These are phyloP conservation scores for Rousettus leschenaultii DNA, from an alignment of 2,113 vertebrate genomes.

Conservation along the genomic window DNA sequence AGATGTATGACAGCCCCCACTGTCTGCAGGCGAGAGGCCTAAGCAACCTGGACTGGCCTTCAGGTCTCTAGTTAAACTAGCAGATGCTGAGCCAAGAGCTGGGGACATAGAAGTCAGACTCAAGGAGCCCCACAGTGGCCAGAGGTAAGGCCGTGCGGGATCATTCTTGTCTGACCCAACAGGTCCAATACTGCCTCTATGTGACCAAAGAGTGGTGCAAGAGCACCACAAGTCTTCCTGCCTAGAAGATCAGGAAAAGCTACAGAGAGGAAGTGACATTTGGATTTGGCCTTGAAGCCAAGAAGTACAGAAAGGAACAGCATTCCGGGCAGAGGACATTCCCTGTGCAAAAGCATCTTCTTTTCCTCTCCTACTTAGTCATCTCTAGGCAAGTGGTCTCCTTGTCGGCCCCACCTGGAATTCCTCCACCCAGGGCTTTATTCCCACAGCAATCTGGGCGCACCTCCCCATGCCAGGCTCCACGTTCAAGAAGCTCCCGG, in stretches of 20 bases:
- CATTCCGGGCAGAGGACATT: not conserved
- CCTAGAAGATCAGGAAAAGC: not conserved
- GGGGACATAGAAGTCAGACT: not conserved
- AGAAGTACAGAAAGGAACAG: not conserved
- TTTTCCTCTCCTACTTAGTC: not conserved
- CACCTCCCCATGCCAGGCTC: not conserved
- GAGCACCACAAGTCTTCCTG: not conserved
- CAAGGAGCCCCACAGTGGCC: not conserved
- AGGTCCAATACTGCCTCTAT: not conserved
- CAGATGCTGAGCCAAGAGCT: not conserved
- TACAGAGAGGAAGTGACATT: not conserved
- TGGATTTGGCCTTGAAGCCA: not conserved
- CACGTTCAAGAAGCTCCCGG: not conserved
- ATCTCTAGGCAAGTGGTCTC: not conserved
- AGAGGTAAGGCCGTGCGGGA: not conserved
- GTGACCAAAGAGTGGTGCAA: not conserved
- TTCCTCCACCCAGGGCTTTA: not conserved
- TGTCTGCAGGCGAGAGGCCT: not conserved
- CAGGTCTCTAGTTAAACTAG: not conserved
- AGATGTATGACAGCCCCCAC: not conserved
- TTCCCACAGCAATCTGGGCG: not conserved
- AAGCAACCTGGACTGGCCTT: not conserved
- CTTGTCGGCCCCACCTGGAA: not conserved
- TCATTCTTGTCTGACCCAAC: too few species aligned
- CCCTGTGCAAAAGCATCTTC: not conserved